Conservation (phyloP, 23 tunicate species). For the Styela plicata region DNA sequence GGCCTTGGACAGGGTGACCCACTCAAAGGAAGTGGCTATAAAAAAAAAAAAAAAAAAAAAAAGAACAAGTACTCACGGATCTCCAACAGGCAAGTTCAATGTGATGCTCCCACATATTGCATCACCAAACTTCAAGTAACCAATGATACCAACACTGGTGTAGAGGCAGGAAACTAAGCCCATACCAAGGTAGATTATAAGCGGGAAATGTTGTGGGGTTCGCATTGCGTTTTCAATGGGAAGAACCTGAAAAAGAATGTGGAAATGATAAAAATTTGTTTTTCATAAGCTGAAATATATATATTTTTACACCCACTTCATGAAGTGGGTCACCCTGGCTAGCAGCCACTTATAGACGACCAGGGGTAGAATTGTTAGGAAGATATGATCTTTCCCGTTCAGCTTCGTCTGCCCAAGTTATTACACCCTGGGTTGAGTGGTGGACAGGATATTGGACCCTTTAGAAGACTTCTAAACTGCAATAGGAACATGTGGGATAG, state of each 20-base stretch:
- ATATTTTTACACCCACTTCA: too few relatives aligned
- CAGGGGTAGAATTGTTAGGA: too few relatives aligned
- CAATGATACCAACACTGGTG: conserved; percentile 64
- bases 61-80: conserved; percentile 22
- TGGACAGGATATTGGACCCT: too few relatives aligned
- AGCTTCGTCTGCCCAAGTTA: too few relatives aligned
- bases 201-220: conserved; percentile 62
- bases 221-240: conserved; percentile 87
- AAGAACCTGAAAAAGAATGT: conserved; percentile 42
- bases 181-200: conserved; percentile 73
- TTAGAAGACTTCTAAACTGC: too few relatives aligned
- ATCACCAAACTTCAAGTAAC: conserved; percentile 71
- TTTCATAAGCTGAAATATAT: too few relatives aligned
- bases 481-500: too few relatives aligned
- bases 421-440: too few relatives aligned
- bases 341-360: too few relatives aligned
- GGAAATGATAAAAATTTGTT: too few relatives aligned
- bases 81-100: conserved; percentile 54
- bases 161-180: conserved; percentile 57
- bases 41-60: neutral
- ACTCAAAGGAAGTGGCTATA: neutral
- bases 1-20: neutral
- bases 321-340: too few relatives aligned
- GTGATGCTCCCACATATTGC: conserved; percentile 87
- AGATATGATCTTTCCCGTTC: too few relatives aligned